Conservation (phyloP, 92 coral and sea anemone species). For the Palythoa grandiflora region DNA sequence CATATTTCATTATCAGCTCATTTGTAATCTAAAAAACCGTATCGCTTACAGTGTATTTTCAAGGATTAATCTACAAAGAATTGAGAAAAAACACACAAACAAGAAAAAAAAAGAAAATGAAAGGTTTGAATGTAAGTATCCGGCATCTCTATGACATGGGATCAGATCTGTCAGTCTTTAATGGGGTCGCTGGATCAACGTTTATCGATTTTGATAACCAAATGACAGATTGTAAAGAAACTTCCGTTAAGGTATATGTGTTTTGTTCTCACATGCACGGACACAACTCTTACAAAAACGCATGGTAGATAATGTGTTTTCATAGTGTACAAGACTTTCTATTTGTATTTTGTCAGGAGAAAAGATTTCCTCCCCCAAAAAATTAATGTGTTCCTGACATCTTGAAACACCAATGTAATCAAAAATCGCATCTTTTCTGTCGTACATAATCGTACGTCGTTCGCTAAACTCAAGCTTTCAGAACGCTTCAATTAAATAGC, state of each 20-base stretch:
- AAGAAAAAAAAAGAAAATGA: background rate
- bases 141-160: background rate
- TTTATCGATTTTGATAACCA: slow-evolving; percentile 1
- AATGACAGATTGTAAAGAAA: slow-evolving; percentile 7
- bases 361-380: background rate
- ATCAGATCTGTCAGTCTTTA: slow-evolving; percentile 1
- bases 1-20: background rate
- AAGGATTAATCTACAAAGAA: too few relatives aligned
- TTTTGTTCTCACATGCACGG: background rate
- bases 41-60: background rate
- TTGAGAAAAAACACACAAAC: background rate
- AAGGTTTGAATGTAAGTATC: background rate
- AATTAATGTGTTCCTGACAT: background rate
- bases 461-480: too few relatives aligned
- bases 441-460: too few relatives aligned
- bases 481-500: too few relatives aligned
- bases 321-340: background rate
- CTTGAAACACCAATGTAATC: background rate
- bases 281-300: background rate
- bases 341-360: background rate
- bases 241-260: background rate
- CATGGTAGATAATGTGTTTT: background rate
- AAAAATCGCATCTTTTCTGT: too few relatives aligned
- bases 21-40: background rate
- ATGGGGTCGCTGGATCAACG: background rate